These are phyloP conservation scores for Dryobota labecula DNA, from an alignment of 2,888 invertebrate genomes.

Conservation along the genomic window DNA sequence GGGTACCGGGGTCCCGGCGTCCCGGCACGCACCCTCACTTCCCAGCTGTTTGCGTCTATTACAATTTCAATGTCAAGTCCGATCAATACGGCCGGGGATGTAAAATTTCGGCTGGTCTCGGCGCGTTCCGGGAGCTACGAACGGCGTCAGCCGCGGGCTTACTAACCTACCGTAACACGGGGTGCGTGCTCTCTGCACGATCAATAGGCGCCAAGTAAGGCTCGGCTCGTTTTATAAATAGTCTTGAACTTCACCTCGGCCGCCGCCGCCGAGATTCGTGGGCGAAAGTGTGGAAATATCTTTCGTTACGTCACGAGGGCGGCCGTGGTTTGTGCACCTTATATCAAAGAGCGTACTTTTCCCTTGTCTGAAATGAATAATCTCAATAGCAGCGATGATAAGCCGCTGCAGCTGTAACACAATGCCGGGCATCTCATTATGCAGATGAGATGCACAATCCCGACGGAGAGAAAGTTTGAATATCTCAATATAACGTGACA, in stretches of 20 bases:
- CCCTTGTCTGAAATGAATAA: conserved; percentile 75
- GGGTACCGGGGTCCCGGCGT: conserved; percentile 71
- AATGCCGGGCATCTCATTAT: conserved; percentile 83
- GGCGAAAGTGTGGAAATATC: conserved; percentile 84
- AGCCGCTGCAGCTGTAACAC: conserved; percentile 77
- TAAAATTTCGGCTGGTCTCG: conserved; percentile 89
- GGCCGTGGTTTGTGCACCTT: conserved; percentile 53
- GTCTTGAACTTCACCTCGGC: conserved; percentile 89
- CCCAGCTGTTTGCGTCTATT: conserved; percentile 89
- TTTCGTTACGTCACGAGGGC: conserved; percentile 74
- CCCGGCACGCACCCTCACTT: conserved; percentile 83
- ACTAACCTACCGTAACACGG: conserved; percentile 90
- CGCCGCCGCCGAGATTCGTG: conserved; percentile 77
- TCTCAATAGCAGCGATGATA: conserved; percentile 73
- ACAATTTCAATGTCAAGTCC: conserved; percentile 90
- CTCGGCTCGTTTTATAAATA: conserved; percentile 88
- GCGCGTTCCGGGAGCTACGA: conserved; percentile 86
- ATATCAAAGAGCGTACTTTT: conserved; percentile 62
- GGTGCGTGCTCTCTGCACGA: conserved; percentile 87
- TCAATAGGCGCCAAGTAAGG: conserved; percentile 87
- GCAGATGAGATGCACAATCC: conserved; percentile 85
- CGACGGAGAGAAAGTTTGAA: conserved; percentile 84
- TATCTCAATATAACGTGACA: conserved; percentile 88
- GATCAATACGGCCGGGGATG: conserved; percentile 89
- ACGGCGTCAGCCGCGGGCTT: conserved; percentile 79